A percentile compares a stretch with the other conserved stretches of the same genome.
Evolutionary conservation across 2,113 vertebrate genomes (phyloP).

Genomic region (Calonectris borealis): DNA sequence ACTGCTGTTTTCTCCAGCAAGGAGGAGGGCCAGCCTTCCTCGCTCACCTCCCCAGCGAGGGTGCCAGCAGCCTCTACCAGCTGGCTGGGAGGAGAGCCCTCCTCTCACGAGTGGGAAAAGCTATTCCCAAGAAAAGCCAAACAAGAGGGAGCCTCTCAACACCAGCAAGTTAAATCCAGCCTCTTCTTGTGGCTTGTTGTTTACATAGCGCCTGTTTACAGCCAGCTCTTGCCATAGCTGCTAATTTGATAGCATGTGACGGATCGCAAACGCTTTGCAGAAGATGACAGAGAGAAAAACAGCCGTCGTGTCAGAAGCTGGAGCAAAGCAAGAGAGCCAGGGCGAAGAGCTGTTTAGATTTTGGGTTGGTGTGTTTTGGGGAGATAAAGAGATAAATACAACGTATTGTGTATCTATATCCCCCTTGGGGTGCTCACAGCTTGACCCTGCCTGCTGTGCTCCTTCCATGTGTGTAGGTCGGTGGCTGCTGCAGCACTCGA

Average conservation of each 20-base stretch:
- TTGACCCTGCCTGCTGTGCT: not conserved
- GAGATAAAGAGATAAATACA: not conserved
- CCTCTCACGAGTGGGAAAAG: not conserved
- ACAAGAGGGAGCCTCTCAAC: not conserved
- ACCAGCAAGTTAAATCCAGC: not conserved
- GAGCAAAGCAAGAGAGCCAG: not conserved
- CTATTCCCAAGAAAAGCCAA: not conserved
- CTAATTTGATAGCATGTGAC: not conserved
- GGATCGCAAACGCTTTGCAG: not conserved
- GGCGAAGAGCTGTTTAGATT: rapidly evolving
- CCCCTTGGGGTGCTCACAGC: not conserved
- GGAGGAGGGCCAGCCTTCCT: not conserved
- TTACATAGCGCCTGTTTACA: not conserved
- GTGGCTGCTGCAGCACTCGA: not conserved
- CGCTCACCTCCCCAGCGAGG: not conserved
- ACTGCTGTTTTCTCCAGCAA: not conserved
- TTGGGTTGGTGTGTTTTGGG: not conserved
- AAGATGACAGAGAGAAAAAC: not conserved
- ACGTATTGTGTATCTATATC: too few species aligned
- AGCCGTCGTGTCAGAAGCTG: not conserved
- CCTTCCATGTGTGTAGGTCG: rapidly evolving
- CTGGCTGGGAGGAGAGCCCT: not conserved
- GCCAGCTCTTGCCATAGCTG: not conserved
- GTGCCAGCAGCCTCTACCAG: not conserved
- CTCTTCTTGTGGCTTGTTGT: not conserved